Conservation (phyloP, 2,113 vertebrate species). For the Paradisaea rubra region DNA sequence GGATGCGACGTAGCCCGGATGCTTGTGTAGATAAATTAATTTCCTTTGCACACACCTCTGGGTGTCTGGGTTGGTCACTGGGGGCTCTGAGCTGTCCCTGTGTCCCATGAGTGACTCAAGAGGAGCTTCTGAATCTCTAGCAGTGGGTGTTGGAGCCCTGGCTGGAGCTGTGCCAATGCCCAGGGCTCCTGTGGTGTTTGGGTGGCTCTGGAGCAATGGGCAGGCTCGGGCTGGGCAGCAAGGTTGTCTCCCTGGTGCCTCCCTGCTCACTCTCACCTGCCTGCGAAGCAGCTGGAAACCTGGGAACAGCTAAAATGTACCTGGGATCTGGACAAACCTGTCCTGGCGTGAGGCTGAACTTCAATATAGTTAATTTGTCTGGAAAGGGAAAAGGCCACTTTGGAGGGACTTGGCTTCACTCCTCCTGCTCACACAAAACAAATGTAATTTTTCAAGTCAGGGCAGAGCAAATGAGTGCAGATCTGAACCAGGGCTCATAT, state of each 20-base stretch:
- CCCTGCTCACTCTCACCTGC: not conserved
- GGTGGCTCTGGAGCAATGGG: not conserved
- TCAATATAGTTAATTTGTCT: not conserved
- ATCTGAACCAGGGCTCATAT: not conserved
- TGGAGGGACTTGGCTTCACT: not conserved
- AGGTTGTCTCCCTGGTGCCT: not conserved
- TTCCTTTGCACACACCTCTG: not conserved
- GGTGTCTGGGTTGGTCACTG: not conserved
- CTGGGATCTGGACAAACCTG: not conserved
- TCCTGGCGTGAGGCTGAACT: not conserved
- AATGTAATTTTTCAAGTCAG: not conserved
- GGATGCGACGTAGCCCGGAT: rapidly evolving
- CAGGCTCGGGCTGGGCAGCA: not conserved
- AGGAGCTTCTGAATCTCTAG: not conserved
- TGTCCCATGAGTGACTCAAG: rapidly evolving
- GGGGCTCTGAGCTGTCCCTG: rapidly evolving
- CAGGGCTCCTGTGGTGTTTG: not conserved
- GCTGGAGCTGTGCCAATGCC: not conserved
- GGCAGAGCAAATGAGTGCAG: not conserved
- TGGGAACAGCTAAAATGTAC: not conserved
- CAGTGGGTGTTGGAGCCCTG: not conserved
- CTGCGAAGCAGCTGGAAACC: not conserved
- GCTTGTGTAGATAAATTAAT: not conserved
- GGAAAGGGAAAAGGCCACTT: not conserved
- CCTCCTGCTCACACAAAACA: not conserved